Conservation (phyloP, 1,140 invertebrate species). For the Platyura marginata region DNA sequence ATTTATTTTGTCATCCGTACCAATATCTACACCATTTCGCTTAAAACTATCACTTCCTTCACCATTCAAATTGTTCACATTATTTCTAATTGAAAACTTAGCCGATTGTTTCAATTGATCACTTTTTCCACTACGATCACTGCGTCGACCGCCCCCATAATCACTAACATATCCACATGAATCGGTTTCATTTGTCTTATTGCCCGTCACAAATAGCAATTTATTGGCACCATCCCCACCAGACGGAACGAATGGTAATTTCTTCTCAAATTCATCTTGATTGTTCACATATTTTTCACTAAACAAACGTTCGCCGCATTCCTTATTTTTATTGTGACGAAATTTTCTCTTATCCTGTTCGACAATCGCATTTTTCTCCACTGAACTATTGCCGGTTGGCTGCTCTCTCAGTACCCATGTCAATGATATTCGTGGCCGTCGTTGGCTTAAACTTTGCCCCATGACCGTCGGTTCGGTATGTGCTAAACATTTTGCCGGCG, state of each 20-base stretch:
- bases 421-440: constrained; percentile 45
- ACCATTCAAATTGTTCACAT: not conserved
- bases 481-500: constrained; percentile 3
- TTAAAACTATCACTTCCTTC: constrained; percentile 5
- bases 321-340: not conserved
- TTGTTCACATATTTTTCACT: constrained; percentile 6
- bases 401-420: constrained; percentile 47
- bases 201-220: not conserved
- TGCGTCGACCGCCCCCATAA: not conserved
- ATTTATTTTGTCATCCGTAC: too few species aligned
- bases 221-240: not conserved
- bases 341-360: constrained; percentile 16
- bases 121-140: not conserved
- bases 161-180: not conserved
- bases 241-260: not conserved
- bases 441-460: constrained; percentile 32
- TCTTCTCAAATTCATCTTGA: constrained; percentile 4
- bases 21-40: too few species aligned
- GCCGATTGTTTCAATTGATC: not conserved
- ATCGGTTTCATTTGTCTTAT: not conserved
- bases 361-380: constrained; percentile 22
- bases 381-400: constrained; percentile 18
- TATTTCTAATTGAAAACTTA: not conserved
- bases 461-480: constrained; percentile 12
- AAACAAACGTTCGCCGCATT: constrained; percentile 2